Percentiles rank a stretch among this genome's conserved stretches.
Conservation (phyloP, 2,888 invertebrate genomes). For the Mimachlamys varia region DNA sequence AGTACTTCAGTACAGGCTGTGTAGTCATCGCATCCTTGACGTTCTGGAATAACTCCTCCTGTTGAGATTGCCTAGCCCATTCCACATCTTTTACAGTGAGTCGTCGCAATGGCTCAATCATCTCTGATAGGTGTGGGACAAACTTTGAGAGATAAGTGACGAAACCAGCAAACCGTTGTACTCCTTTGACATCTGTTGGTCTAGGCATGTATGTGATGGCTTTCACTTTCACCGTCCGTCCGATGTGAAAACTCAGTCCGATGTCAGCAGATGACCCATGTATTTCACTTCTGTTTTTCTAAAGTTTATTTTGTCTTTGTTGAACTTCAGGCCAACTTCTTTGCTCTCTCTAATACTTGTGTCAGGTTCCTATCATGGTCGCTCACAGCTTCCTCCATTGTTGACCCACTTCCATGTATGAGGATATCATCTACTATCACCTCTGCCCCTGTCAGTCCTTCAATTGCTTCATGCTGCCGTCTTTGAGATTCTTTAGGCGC, state of each 20-base stretch:
- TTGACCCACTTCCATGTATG: no score
- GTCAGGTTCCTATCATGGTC: no score
- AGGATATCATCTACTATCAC: no score
- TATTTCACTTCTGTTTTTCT: no score
- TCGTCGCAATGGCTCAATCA: not conserved
- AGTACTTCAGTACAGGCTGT: not conserved
- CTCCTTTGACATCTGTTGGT: not conserved
- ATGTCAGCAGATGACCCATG: no score
- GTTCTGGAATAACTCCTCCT: not conserved
- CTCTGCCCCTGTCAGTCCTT: no score
- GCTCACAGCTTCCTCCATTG: no score
- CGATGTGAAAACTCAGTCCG: slow-evolving; percentile 12
- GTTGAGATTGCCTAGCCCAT: not conserved
- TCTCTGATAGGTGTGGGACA: not conserved
- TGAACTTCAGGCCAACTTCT: no score
- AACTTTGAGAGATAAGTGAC: not conserved
- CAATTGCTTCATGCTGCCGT: no score
- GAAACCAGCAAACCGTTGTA: not conserved
- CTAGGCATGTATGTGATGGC: not conserved
- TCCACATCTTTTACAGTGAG: not conserved
- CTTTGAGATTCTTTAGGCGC: no score
- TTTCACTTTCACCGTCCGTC: not conserved
- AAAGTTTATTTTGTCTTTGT: no score
- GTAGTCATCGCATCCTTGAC: not conserved
- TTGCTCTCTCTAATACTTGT: no score